Conservation (phyloP, 2,888 invertebrate genomes). For the Dexiosoma caninum region DNA sequence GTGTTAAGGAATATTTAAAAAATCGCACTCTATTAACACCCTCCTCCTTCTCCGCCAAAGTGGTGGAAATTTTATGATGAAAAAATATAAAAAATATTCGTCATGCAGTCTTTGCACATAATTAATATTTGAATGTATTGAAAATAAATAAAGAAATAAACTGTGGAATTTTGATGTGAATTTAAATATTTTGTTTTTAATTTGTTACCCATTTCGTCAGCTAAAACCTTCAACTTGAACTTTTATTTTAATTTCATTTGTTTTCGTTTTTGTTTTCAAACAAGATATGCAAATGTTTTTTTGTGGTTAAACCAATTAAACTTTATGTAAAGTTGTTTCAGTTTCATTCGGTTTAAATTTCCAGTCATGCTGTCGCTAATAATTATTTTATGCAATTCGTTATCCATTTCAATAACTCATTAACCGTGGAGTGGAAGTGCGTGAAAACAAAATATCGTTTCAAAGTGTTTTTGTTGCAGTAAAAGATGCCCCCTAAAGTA, state of each 20-base stretch:
- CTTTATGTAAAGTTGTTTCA: slow-evolving; percentile 41
- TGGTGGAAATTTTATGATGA: slow-evolving; percentile 51
- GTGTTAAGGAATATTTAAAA: slow-evolving; percentile 41
- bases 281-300: slow-evolving; percentile 22
- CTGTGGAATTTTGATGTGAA: not conserved
- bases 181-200: not conserved
- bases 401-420: not conserved
- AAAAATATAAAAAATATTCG: no score
- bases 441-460: no score
- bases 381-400: not conserved
- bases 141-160: not conserved
- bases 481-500: no score
- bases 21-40: slow-evolving; percentile 44
- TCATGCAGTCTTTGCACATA: no score
- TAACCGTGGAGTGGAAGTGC: no score
- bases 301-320: slow-evolving; percentile 5
- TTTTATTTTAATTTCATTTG: not conserved
- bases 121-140: no score
- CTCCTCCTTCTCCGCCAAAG: slow-evolving; percentile 26
- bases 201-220: not conserved
- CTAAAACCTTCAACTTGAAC: slow-evolving; percentile 60
- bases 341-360: slow-evolving; percentile 3
- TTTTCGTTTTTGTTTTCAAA: not conserved
- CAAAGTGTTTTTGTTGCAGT: no score
- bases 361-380: not conserved